Evolutionary conservation across 1,140 invertebrate genomes (phyloP).

Genomic region (Teleogryllus occipitalis): DNA sequence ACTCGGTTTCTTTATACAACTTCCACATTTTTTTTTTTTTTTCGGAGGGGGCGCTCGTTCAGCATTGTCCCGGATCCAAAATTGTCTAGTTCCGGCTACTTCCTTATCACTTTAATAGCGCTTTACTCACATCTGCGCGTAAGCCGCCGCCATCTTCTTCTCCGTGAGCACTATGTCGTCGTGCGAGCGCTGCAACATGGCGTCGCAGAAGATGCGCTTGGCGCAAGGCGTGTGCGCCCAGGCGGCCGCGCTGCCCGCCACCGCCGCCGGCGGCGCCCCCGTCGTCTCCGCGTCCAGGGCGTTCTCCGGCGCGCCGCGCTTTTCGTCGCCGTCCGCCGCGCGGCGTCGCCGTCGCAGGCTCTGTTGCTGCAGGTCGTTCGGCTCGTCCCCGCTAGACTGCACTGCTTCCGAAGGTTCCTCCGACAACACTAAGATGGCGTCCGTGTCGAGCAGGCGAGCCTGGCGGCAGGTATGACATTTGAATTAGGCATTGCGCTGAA

Average conservation of each 20-base stretch:
- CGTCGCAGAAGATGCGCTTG: constrained; percentile 65
- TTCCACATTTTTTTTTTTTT: too few species aligned
- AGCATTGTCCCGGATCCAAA: too few species aligned
- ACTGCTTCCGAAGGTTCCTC: background rate
- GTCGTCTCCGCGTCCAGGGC: background rate
- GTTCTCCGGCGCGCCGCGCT: background rate
- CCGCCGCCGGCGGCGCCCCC: background rate
- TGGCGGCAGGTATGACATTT: background rate
- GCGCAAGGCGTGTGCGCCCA: constrained; percentile 67
- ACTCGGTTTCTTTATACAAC: too few species aligned
- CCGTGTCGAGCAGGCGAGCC: background rate
- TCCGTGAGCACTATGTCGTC: constrained; percentile 63
- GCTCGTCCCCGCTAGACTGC: background rate
- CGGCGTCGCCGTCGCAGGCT: background rate
- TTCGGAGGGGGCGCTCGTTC: too few species aligned
- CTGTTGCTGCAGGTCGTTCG: background rate
- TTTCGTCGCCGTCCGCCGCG: background rate
- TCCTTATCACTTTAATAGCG: too few species aligned
- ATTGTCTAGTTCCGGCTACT: too few species aligned
- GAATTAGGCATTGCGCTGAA: too few species aligned
- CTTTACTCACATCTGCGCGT: constrained; percentile 44
- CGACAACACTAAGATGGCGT: background rate
- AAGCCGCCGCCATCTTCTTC: constrained; percentile 62
- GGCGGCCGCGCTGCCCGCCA: constrained; percentile 38
- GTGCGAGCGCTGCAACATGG: constrained; percentile 52